Conservation (phyloP, 1,140 invertebrate species). For the Drosophila nigromelanica region DNA sequence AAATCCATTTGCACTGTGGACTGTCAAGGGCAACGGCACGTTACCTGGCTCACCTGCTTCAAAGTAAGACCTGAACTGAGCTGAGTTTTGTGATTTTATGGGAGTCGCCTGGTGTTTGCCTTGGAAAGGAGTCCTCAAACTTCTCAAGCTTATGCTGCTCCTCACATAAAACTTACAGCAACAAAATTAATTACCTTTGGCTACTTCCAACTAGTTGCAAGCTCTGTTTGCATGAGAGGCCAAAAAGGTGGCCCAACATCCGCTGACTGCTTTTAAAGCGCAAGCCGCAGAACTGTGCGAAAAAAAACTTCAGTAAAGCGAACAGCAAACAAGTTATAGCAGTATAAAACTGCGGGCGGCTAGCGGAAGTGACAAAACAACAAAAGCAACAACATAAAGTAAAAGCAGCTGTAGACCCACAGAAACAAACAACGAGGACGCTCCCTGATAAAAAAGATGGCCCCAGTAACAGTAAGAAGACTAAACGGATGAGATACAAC, state of each 20-base stretch:
- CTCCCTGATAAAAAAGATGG: constrained; percentile 41
- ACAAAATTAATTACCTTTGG: constrained; percentile 82
- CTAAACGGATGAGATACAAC: constrained; percentile 73
- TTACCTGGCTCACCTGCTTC: constrained; percentile 21
- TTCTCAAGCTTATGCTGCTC: background rate
- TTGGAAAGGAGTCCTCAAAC: constrained; percentile 17
- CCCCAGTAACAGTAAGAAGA: constrained; percentile 16
- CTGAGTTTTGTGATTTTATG: constrained; percentile 49
- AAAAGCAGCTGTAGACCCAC: constrained; percentile 6
- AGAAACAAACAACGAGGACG: constrained; percentile 25
- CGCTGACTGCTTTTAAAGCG: constrained; percentile 69
- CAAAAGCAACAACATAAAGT: constrained; percentile 38
- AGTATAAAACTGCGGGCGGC: constrained; percentile 62
- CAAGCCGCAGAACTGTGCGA: constrained; percentile 43
- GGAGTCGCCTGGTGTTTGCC: constrained; percentile 35
- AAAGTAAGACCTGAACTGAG: constrained; percentile 13
- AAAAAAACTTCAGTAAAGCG: constrained; percentile 19
- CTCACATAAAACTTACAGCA: constrained; percentile 61
- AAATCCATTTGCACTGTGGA: constrained; percentile 68
- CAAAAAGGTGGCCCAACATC: constrained; percentile 70
- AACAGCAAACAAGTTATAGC: constrained; percentile 58
- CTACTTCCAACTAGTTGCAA: constrained; percentile 75
- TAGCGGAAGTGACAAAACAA: constrained; percentile 73
- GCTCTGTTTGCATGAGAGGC: constrained; percentile 52
- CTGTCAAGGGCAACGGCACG: constrained; percentile 59